phyloP scores from a whole-genome alignment of 2,113 vertebrate species.

The Promerops cafer region DNA sequence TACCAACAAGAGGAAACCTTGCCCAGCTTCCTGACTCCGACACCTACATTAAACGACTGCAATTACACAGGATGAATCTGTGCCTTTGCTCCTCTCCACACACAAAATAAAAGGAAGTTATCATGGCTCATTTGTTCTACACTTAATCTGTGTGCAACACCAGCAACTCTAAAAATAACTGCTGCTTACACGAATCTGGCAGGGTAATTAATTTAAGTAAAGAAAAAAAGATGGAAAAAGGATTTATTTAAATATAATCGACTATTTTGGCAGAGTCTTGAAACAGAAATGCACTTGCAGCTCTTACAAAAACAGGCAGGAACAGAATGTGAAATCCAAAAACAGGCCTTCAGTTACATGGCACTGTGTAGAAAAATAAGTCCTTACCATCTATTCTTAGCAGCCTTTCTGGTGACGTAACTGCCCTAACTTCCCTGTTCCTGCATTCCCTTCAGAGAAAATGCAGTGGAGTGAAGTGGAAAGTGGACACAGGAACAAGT shows the following conservation, averaged over 20 bases:
- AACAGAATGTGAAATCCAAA: slow-evolving; percentile 44
- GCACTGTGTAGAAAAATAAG: slow-evolving; percentile 1
- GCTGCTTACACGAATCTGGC: not conserved
- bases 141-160: not conserved
- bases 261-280: not conserved
- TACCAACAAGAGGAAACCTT: not conserved
- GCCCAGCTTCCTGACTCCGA: not conserved
- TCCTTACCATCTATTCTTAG: slow-evolving; percentile 6
- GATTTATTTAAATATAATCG: not conserved
- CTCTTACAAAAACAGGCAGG: not conserved
- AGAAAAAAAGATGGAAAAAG: not conserved
- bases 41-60: not conserved
- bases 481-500: not conserved
- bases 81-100: not conserved
- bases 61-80: not conserved
- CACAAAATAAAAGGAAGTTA: not conserved
- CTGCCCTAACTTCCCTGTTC: not conserved
- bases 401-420: not conserved
- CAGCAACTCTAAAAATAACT: not conserved
- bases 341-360: not conserved
- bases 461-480: not conserved
- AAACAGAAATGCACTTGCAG: slow-evolving; percentile 27
- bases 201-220: not conserved
- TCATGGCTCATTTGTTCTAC: not conserved
- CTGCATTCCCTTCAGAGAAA: not conserved